Percentiles rank a stretch among this genome's conserved stretches.
phyloP scores from a whole-genome alignment of 35 echinoderm and acorn worm genomes.

The Holothuria glaberrima region DNA sequence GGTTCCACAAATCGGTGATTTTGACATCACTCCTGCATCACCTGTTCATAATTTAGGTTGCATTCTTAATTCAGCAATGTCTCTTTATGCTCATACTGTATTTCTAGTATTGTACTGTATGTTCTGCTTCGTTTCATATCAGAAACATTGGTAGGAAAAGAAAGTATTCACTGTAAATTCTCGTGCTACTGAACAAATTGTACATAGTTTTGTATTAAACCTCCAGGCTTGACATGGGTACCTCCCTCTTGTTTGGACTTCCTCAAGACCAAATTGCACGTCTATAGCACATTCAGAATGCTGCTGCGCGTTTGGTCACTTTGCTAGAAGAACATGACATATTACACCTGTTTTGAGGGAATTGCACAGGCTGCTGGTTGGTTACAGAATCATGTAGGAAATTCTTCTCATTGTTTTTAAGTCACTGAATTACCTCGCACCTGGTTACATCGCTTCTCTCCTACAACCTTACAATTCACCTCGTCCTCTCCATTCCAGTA shows the following conservation, averaged over 20 bases:
- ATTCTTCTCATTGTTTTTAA: constrained; percentile 60
- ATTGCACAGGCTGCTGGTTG: constrained; percentile 56
- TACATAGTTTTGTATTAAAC: constrained; percentile 62
- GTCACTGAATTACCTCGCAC: constrained; percentile 30
- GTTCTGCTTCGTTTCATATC: constrained; percentile 46
- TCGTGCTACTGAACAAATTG: too few relatives aligned
- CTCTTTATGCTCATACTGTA: constrained; percentile 7
- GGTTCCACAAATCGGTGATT: background rate
- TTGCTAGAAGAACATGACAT: background rate
- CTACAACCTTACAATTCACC: background rate
- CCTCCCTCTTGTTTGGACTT: constrained; percentile 62
- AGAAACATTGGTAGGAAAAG: constrained; percentile 55
- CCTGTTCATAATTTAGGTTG: background rate
- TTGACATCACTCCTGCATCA: background rate
- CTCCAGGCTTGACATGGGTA: constrained; percentile 57
- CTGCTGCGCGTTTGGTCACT: constrained; percentile 43
- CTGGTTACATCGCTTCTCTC: constrained; percentile 10
- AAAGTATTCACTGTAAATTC: constrained; percentile 64
- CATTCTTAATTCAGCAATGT: background rate
- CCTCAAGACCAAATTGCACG: constrained; percentile 22
- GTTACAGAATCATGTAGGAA: constrained; percentile 57
- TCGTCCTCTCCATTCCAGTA: background rate
- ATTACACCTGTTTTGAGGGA: constrained; percentile 35
- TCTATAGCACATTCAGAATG: constrained; percentile 71
- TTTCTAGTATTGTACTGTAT: constrained; percentile 2